Percentiles rank a stretch among this genome's conserved stretches.
These are phyloP conservation scores for Lophochroa leadbeateri DNA, from an alignment of 2,113 vertebrate species.

Conservation along the genomic window DNA sequence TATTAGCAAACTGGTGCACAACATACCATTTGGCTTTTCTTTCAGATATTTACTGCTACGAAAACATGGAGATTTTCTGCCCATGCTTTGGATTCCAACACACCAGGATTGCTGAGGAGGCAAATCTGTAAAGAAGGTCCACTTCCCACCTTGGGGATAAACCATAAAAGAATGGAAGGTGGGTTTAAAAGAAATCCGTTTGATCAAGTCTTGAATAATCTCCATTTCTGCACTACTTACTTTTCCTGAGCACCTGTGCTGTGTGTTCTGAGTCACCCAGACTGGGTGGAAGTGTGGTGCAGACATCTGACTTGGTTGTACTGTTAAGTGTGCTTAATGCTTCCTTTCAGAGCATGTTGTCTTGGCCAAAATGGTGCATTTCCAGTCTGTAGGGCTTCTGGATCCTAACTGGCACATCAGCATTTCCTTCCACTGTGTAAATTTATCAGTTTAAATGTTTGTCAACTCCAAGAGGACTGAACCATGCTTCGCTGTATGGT, in stretches of 20 bases:
- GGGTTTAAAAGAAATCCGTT: neutral
- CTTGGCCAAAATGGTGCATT: neutral
- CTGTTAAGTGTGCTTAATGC: neutral
- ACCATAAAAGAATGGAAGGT: accelerated
- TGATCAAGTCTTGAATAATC: neutral
- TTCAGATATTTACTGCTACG: neutral
- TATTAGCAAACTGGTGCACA: neutral
- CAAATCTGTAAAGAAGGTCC: neutral
- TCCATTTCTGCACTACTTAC: neutral
- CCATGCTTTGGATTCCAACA: neutral
- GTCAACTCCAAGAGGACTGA: neutral
- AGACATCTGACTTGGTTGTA: neutral
- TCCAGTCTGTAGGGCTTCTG: neutral
- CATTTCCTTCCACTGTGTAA: neutral
- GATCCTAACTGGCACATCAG: neutral
- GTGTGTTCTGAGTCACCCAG: neutral
- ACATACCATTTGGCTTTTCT: neutral
- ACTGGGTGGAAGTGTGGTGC: neutral
- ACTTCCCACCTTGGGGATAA: neutral
- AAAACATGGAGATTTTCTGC: neutral
- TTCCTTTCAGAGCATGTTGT: neutral
- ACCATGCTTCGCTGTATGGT: neutral
- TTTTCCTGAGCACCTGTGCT: neutral
- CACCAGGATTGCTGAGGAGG: neutral
- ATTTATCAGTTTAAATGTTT: neutral